Conservation (phyloP, 2,797 vertebrate genomes). For the Peromyscus attwateri region DNA sequence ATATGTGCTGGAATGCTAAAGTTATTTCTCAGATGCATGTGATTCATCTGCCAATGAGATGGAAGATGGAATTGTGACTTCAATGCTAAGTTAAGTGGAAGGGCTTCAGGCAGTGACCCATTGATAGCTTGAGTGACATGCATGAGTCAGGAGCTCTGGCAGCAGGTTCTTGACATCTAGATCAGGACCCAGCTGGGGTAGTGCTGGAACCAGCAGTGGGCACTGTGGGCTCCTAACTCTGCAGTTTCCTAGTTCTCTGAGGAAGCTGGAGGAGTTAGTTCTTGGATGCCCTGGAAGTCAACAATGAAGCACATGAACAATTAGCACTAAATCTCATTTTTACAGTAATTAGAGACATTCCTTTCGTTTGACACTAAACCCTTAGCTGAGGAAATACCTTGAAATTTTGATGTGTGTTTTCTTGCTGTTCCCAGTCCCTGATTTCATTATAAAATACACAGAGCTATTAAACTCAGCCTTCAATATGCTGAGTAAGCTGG, state of each 20-base stretch:
- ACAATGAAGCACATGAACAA: background rate
- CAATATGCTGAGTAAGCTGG: background rate
- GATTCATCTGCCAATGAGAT: background rate
- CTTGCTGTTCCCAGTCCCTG: background rate
- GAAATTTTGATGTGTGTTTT: slow-evolving; percentile 31
- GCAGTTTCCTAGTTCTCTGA: background rate
- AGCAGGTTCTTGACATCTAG: background rate
- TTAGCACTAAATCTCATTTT: slow-evolving; percentile 39
- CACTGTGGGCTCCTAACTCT: background rate
- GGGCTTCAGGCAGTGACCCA: background rate
- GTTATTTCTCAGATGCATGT: background rate
- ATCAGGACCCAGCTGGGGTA: background rate
- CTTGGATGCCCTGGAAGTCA: background rate
- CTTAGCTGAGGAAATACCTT: slow-evolving; percentile 32
- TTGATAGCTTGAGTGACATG: background rate
- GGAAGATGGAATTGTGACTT: background rate
- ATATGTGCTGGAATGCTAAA: background rate
- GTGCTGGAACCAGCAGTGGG: background rate
- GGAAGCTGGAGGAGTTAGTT: background rate
- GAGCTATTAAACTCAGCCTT: slow-evolving; percentile 1
- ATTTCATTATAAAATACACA: background rate
- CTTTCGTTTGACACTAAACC: background rate
- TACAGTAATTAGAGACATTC: background rate
- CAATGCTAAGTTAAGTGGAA: background rate
- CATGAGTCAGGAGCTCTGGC: background rate